Percentiles rank a stretch among this genome's conserved stretches.
Evolutionary conservation across 1,140 invertebrate species (phyloP).

Genomic region (Pogonus chalceus): DNA sequence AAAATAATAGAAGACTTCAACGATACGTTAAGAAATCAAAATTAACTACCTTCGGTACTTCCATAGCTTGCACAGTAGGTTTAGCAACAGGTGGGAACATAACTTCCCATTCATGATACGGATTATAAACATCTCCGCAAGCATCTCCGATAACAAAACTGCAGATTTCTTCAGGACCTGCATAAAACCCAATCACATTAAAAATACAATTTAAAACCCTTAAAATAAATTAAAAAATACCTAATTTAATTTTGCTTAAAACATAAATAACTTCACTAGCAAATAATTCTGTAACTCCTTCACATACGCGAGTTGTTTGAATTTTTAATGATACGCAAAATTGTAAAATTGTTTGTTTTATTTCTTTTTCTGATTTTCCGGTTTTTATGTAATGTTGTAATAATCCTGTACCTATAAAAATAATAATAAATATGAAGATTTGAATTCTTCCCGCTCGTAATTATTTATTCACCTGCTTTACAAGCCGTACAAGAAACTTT

Average conservation of each 20-base stretch:
- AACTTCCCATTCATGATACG: constrained; percentile 83
- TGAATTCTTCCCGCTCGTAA: neutral
- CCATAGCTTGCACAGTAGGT: constrained; percentile 49
- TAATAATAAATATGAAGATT: constrained; percentile 8
- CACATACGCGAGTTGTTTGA: constrained; percentile 73
- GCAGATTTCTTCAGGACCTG: constrained; percentile 79
- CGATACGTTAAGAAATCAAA: neutral
- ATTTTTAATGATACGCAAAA: constrained; percentile 79
- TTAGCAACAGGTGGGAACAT: constrained; percentile 80
- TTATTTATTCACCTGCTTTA: constrained; percentile 53
- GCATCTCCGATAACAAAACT: constrained; percentile 85
- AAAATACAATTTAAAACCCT: neutral
- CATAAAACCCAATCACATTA: neutral
- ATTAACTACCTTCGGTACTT: constrained; percentile 50
- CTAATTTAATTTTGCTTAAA: constrained; percentile 29
- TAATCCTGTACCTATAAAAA: constrained; percentile 55
- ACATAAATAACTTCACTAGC: constrained; percentile 37
- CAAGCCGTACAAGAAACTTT: constrained; percentile 85
- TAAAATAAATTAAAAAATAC: constrained; percentile 16
- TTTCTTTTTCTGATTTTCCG: constrained; percentile 74
- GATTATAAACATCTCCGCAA: constrained; percentile 78
- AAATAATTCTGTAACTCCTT: constrained; percentile 75
- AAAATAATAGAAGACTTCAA: neutral
- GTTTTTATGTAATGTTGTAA: constrained; percentile 75
- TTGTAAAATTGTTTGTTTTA: constrained; percentile 73